Percentiles rank a stretch among this genome's conserved stretches.
These are phyloP conservation scores for Chromoteleia sp. DNA, from an alignment of 2,888 invertebrate species.

Conservation along the genomic window DNA sequence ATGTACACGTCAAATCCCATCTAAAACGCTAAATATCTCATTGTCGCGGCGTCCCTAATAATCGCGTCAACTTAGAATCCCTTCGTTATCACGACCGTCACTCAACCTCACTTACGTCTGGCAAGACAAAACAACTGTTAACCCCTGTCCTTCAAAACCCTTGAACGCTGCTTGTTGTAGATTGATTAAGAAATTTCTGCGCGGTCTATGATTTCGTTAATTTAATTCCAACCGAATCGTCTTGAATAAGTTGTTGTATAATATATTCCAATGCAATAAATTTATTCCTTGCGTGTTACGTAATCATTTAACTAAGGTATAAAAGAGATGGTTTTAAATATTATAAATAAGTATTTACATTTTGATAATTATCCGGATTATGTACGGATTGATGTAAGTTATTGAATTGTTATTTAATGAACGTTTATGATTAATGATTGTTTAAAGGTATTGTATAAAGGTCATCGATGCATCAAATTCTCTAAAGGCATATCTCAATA, in stretches of 20 bases:
- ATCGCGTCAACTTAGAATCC: slow-evolving; percentile 39
- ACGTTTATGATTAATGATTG: slow-evolving; percentile 2
- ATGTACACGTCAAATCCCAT: no score
- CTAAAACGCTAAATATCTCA: slow-evolving; percentile 34
- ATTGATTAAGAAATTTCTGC: slow-evolving; percentile 30
- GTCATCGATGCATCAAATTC: slow-evolving; percentile 8
- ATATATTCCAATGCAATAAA: background rate
- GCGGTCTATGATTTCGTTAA: slow-evolving; percentile 10
- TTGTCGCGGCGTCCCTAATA: slow-evolving; percentile 37
- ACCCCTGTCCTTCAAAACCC: slow-evolving; percentile 47
- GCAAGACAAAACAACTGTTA: slow-evolving; percentile 48
- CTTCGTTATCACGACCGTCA: slow-evolving; percentile 52
- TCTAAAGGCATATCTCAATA: background rate
- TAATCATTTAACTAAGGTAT: background rate
- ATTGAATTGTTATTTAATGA: slow-evolving; percentile 22
- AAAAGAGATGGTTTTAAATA: background rate
- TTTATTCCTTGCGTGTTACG: background rate
- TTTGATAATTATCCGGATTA: slow-evolving; percentile 1
- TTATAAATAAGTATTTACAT: slow-evolving; percentile 2
- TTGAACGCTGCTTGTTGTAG: slow-evolving; percentile 17
- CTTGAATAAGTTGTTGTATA: background rate
- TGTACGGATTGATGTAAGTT: slow-evolving; percentile 1
- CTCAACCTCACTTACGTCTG: slow-evolving; percentile 37
- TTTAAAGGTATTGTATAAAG: background rate
- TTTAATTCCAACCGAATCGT: background rate